Conservation (phyloP, 2,888 invertebrate species). For the Diplazon laetatorius region DNA sequence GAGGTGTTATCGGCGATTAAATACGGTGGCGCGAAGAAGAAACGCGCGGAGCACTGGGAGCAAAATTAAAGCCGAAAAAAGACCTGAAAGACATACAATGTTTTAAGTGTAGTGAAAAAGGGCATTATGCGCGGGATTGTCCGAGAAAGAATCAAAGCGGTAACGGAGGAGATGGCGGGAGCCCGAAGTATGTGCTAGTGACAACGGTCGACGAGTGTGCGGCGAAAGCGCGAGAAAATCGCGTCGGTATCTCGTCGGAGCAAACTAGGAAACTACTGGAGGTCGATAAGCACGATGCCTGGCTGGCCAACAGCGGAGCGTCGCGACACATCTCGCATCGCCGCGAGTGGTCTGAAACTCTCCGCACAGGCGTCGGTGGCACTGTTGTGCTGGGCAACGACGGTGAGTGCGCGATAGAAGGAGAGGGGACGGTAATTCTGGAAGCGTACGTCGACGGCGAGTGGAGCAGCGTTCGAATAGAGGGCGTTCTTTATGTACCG, state of each 20-base stretch:
- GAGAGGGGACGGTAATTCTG: slow-evolving; percentile 7
- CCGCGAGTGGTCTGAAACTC: slow-evolving; percentile 49
- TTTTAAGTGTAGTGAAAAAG: slow-evolving; percentile 34
- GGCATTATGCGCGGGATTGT: slow-evolving; percentile 44
- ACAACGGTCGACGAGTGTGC: slow-evolving; percentile 14
- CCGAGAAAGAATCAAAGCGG: background rate
- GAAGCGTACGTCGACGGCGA: slow-evolving; percentile 18
- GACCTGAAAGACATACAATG: slow-evolving; percentile 32
- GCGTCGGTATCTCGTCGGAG: slow-evolving; percentile 31
- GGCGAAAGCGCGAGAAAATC: background rate
- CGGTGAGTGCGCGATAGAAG: slow-evolving; percentile 19
- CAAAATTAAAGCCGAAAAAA: slow-evolving; percentile 15
- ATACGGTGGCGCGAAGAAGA: slow-evolving; percentile 23
- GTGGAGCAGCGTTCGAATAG: slow-evolving; percentile 17
- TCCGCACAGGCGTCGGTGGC: slow-evolving; percentile 32
- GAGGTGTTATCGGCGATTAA: slow-evolving; percentile 10
- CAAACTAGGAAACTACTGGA: slow-evolving; percentile 17
- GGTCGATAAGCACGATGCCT: slow-evolving; percentile 53
- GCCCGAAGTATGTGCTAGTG: slow-evolving; percentile 3
- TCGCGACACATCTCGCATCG: slow-evolving; percentile 60
- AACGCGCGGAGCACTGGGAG: background rate
- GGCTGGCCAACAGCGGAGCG: slow-evolving; percentile 63
- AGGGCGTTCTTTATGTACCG: slow-evolving; percentile 39
- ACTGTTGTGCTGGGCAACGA: slow-evolving; percentile 33
- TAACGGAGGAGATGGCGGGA: background rate